Base-by-base conservation (phyloP, 2,113 vertebrate species). In the Epinephelus lanceolatus region DNA sequence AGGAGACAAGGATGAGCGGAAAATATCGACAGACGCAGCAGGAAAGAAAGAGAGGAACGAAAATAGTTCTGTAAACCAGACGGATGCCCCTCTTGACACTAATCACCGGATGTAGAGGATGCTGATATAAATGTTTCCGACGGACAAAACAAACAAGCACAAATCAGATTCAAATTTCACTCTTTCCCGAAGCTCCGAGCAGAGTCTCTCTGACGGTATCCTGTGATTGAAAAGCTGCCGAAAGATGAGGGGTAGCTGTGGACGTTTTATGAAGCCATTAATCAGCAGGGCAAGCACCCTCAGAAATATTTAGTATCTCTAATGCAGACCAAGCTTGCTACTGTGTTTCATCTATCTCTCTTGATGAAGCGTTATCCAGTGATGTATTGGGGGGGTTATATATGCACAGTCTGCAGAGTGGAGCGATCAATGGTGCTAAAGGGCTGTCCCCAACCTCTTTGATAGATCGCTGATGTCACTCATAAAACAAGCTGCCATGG, bases 231-330 rank as follows among this genome's bases (percentile, higher is more conserved):
- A 80, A 81, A 52, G 80, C 70, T 52, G 81, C 66, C 82, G 40
- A 52, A 85, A 88, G 71, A 86, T 89, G 83, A 88, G 71, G 66
- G 65, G 68, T 66, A n/a, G 78, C 78, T 62, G 74, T 74, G 76
- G 84, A 83, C 69, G 6, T 88, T 90, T 92, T 84, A 88, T 86
- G 83, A 86, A 88, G 77, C 77, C 69, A 84, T 93, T 86, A 66
- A 92, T 93, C 86, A 86, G 69, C 71, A 10, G 52, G 23, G 81
- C 76, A 91, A 88, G 85, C 85, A 86, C 60, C 88, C 86, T 80
- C 78, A 84, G 84, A 93, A 90, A 93, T 91, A 90, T 91, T 93
- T 86, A 89, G 83, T 79, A 56, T 83, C 84, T 80, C 56, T 78
- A 83, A 81, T 89, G 74, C 80, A 60, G 80, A 83, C 80, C 68